Percentiles rank a stretch among this genome's conserved stretches.
Evolutionary conservation across 2,888 invertebrate genomes (phyloP).

Genomic region (Cheilosia grossa): DNA sequence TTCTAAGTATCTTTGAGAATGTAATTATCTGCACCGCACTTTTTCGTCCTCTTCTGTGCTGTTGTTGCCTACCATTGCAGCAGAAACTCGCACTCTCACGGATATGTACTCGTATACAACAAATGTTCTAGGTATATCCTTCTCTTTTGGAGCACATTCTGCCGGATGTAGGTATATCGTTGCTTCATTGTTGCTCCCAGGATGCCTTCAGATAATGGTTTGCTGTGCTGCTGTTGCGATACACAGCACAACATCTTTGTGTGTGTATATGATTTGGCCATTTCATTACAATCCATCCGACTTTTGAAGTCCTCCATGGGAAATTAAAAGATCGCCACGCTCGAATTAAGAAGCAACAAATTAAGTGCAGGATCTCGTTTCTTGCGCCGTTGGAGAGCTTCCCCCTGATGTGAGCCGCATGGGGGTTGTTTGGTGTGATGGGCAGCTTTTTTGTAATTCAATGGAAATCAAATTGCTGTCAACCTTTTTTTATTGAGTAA

Average conservation of each 20-base stretch:
- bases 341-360: constrained; percentile 71
- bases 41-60: constrained; percentile 24
- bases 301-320: constrained; percentile 73
- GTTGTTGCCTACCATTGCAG: constrained; percentile 14
- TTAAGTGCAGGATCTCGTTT: constrained; percentile 65
- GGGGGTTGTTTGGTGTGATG: neutral
- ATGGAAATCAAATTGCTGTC: constrained; percentile 64
- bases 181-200: constrained; percentile 66
- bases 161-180: constrained; percentile 10
- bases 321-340: constrained; percentile 72
- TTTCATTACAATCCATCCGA: constrained; percentile 68
- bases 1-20: constrained; percentile 73
- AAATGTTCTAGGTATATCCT: constrained; percentile 1
- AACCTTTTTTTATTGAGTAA: constrained; percentile 64
- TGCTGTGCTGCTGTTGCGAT: constrained; percentile 18
- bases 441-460: constrained; percentile 40
- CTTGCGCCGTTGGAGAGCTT: constrained; percentile 37
- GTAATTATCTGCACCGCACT: constrained; percentile 71
- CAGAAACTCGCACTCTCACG: neutral
- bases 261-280: constrained; percentile 33
- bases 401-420: constrained; percentile 4
- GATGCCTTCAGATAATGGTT: constrained; percentile 59
- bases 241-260: constrained; percentile 1
- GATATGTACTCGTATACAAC: neutral
- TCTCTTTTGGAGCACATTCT: constrained; percentile 13